These are phyloP conservation scores for Phyllotreta striolata DNA, from an alignment of 2,888 invertebrate species.

Conservation along the genomic window DNA sequence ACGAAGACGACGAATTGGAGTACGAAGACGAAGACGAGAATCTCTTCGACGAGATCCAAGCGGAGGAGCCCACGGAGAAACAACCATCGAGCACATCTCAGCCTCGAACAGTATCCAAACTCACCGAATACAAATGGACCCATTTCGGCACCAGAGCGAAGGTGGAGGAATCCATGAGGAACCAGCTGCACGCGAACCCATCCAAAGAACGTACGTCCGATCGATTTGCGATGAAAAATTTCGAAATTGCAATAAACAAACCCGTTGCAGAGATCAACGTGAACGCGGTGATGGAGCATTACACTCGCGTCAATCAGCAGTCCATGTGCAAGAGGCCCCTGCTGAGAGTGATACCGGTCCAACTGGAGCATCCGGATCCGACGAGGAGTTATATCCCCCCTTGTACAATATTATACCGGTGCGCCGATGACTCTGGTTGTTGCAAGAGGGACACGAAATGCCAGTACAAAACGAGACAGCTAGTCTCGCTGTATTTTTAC, in stretches of 20 bases:
- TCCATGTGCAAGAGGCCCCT: constrained; percentile 75
- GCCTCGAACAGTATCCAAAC: constrained; percentile 42
- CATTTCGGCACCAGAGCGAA: constrained; percentile 56
- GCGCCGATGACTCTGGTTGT: constrained; percentile 88
- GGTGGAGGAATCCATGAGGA: constrained; percentile 55
- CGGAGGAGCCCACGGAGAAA: constrained; percentile 49
- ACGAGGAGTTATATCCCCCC: constrained; percentile 82
- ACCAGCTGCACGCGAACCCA: constrained; percentile 47
- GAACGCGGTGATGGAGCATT: constrained; percentile 54
- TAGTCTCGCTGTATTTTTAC: constrained; percentile 79
- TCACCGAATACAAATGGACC: constrained; percentile 58
- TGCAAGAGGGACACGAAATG: constrained; percentile 80
- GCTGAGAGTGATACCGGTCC: constrained; percentile 77
- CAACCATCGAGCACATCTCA: constrained; percentile 26
- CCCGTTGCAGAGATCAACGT: constrained; percentile 57
- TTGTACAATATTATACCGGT: constrained; percentile 86
- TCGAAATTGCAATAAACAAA: too few species aligned
- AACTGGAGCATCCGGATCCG: constrained; percentile 74
- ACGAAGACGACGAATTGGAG: constrained; percentile 53
- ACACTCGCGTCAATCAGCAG: constrained; percentile 58
- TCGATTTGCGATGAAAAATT: too few species aligned
- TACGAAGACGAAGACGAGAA: constrained; percentile 52
- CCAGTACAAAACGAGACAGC: constrained; percentile 75
- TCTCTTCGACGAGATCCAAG: constrained; percentile 48
- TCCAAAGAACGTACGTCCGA: constrained; percentile 50